Evolutionary conservation across 2,113 vertebrate genomes (phyloP).

Genomic region (Pedetes capensis): DNA sequence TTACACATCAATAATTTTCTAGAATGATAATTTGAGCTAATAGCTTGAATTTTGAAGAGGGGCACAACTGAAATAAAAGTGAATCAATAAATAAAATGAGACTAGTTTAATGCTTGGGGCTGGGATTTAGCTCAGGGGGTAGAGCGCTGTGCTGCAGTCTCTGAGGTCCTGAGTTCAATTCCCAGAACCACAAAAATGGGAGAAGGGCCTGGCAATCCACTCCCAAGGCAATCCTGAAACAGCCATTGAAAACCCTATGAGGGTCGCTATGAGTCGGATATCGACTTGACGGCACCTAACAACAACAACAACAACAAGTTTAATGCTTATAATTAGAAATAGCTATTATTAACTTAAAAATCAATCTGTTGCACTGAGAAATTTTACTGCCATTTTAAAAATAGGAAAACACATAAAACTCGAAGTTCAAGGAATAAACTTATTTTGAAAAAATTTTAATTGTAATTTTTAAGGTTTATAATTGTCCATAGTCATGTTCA

Average conservation of each 20-base stretch:
- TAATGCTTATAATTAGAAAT: neutral
- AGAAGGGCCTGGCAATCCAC: too few species aligned
- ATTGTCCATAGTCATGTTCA: constrained; percentile 1
- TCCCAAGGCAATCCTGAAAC: too few species aligned
- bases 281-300: too few species aligned
- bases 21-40: neutral
- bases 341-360: neutral
- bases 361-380: neutral
- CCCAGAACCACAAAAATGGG: too few species aligned
- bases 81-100: neutral
- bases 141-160: too few species aligned
- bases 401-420: neutral
- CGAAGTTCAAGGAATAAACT: neutral
- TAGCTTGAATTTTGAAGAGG: neutral
- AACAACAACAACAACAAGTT: too few species aligned
- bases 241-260: too few species aligned
- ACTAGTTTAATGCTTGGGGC: too few species aligned
- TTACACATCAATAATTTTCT: neutral
- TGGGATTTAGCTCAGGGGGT: too few species aligned
- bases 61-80: neutral
- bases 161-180: too few species aligned
- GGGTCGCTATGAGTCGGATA: too few species aligned
- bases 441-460: neutral
- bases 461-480: neutral
- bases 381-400: neutral